Base-by-base conservation (phyloP, 2,113 vertebrate species). In the Takifugu flavidus region DNA sequence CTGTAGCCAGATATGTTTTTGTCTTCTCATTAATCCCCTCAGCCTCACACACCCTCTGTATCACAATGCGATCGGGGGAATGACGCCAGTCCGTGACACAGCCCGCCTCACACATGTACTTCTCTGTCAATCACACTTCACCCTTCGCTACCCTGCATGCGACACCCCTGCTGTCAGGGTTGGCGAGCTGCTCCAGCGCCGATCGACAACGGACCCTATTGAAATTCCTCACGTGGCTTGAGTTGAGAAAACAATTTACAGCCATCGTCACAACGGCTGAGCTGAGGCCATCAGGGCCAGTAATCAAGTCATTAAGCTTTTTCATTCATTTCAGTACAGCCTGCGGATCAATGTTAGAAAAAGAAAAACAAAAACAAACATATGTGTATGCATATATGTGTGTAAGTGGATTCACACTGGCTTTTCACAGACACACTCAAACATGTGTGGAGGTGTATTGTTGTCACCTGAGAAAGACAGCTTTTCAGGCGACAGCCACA, bases 191-290 rank as follows among this genome's bases (percentile, higher is more conserved):
- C 51, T 14, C 49, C 6, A 15, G 29, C 20, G 5, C 29, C 61
- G 13, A 72, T 68, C 60, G 69, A 80, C 66, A 53, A 26, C 52
- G 62, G 44, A 26, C 51, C 65, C 55, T 29, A 85, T 88, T 89
- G 68, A 77, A 73, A 89, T 89, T 88, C 87, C 53, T 77, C 58
- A 72, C 74, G 63, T 77, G 81, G 63, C 79, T 74, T 77, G 60
- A 65, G 72, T 79, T 78, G 72, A 71, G 75, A 82, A 86, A 87
- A 87, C 82, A 80, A 74, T 82, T 81, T 80, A 79, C 53, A 72
- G 71, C 27, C 3, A 7, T 43, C 60, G 44, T 68, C 2, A 25
- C 64, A 66, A 54, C 59, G 53, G 72, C 59, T 53, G 53, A 69
- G 79, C 66, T 14, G 59, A 75, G 63, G 82, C 79, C 72, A 81